These are phyloP conservation scores for Incurvaria masculella DNA, from an alignment of 2,888 invertebrate species.

Conservation along the genomic window DNA sequence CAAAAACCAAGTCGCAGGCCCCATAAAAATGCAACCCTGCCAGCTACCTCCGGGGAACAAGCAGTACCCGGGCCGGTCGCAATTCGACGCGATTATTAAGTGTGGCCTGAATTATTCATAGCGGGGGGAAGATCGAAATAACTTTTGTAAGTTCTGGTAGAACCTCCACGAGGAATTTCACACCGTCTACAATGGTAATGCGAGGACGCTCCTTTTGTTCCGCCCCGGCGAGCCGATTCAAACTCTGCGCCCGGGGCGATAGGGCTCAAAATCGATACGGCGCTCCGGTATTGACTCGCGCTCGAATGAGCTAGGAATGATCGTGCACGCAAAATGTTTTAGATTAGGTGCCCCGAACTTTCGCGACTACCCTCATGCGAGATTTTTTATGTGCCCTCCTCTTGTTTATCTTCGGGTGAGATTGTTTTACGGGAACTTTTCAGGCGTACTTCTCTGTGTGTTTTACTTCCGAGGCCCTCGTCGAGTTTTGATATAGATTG, in stretches of 20 bases:
- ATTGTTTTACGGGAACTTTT: neutral
- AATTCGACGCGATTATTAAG: constrained; percentile 39
- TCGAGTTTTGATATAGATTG: no score
- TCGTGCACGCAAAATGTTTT: neutral
- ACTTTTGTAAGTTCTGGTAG: constrained; percentile 19
- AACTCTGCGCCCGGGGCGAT: no score
- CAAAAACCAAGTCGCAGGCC: no score
- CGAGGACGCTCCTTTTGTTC: neutral
- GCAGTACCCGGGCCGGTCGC: neutral
- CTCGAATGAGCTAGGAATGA: no score
- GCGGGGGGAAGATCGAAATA: constrained; percentile 41
- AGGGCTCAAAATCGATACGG: neutral
- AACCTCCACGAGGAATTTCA: constrained; percentile 5
- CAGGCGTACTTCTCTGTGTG: no score
- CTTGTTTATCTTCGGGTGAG: neutral
- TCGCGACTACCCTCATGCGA: neutral
- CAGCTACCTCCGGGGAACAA: no score
- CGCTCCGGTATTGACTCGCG: neutral
- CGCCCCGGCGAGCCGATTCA: no score
- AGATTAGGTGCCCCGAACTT: neutral
- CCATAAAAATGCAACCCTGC: neutral
- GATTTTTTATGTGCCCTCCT: neutral
- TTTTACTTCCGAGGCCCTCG: no score
- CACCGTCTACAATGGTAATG: constrained; percentile 1
- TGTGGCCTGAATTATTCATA: constrained; percentile 51